Percentiles rank a stretch among this genome's conserved stretches.
phyloP scores from a whole-genome alignment of 37 sponge, comb jelly and placozoan genomes.

The Halichondria panicea region DNA sequence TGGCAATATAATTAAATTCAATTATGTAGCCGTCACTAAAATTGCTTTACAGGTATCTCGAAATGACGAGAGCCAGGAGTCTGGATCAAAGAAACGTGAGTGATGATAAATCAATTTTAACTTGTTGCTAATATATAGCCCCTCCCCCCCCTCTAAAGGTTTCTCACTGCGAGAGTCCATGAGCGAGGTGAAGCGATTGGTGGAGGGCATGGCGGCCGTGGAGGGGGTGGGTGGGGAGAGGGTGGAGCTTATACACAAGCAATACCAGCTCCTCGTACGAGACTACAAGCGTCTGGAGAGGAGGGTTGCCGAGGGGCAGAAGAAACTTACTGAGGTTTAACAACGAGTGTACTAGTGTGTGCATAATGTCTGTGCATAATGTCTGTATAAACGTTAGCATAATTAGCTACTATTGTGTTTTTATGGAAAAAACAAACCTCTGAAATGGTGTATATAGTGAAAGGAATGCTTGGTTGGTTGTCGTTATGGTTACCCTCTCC shows the following conservation, averaged over 20 bases:
- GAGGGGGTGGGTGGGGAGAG: background rate
- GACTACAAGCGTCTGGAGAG: constrained; percentile 73
- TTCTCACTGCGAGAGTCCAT: constrained; percentile 60
- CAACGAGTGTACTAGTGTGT: background rate
- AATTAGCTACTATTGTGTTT: background rate
- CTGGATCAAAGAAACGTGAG: too few species aligned
- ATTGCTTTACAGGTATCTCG: too few species aligned
- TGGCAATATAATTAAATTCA: too few species aligned
- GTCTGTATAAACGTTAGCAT: background rate
- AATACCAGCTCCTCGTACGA: constrained; percentile 47
- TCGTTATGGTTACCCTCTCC: constrained; percentile 1
- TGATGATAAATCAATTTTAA: too few species aligned
- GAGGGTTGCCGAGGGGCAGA: constrained; percentile 54
- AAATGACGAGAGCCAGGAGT: too few species aligned
- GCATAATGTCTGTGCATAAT: too few species aligned
- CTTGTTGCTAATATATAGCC: too few species aligned
- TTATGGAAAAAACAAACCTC: background rate
- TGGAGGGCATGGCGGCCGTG: constrained; percentile 16
- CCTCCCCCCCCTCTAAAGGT: constrained; percentile 11
- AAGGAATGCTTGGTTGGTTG: background rate
- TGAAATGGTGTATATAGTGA: background rate
- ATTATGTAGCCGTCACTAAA: too few species aligned
- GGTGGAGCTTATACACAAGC: constrained; percentile 16
- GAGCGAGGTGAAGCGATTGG: constrained; percentile 47
- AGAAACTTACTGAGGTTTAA: constrained; percentile 66